Base-by-base conservation (phyloP, 2,113 vertebrate genomes). In the Protomyctophum bolini region DNA sequence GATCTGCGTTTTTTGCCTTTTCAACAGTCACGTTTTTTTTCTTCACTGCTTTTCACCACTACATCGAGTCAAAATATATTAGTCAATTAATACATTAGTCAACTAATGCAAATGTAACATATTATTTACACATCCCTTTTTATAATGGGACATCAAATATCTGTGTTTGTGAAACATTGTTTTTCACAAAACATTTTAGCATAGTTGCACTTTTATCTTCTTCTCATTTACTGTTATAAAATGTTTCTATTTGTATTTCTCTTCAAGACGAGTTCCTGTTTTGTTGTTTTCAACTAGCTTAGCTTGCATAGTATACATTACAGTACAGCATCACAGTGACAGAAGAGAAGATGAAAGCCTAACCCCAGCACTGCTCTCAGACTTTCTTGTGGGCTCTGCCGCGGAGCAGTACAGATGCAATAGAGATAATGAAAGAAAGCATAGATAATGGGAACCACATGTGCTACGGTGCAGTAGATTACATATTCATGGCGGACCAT, bases 291-390 rank as follows among this genome's bases (percentile, higher is more conserved):
- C 21, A 21, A 21, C 21, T 21, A 21, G 21, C 21, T 21, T 21
- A 58, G 9, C 14, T 15, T 56, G 15, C 15, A 8, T 55, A 56
- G 9, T 57, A 15, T 68, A 15, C 46, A 50, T 62, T 29, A 28
- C n/a, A 15, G 11, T 29, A 28, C n/a, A 15, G 21, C 56, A 51
- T 41, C 33, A 50, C 56, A 59, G 6, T 41, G 64, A 58, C 8
- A 48, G 28, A 12, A 59, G 66, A 68, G 28, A 12, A 59, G 66
- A 68, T 66, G 50, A 66, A 58, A 29, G 57, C 6, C 6, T 59
- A 10, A 33, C 56, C 47, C 46, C 56, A 11, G 54, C 55, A 29
- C 50, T 10, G 47, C 48, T 2, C 48, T 41, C 10, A 10, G 10
- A 9, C 46, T 29, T 33, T 50, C 11, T 33, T 59, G 56, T 68